Evolutionary conservation across 2,797 vertebrate genomes (phyloP), one percentile per base, ranked within the genome.

Genomic region (Enteromius argenteus): DNA sequence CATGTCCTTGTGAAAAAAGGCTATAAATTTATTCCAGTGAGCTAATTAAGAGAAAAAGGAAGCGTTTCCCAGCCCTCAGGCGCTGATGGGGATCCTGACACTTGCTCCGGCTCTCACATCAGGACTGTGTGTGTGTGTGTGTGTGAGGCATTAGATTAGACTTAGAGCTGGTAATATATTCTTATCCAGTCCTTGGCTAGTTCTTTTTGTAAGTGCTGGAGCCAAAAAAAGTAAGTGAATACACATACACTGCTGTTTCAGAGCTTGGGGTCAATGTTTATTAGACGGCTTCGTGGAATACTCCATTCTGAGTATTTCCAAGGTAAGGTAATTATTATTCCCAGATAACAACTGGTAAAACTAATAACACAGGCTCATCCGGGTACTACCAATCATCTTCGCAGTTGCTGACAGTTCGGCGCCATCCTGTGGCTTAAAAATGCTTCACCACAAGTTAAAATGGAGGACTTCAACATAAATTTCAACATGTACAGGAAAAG

Each of bases 41-140:
- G 72, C 72, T 86, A 89, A 77, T 86, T 86, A 86, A 81, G 51
- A 85, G 72, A 39, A 60, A 85, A 78, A 60, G 32, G 32, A 81
- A 32, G 46, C 23, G 58, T 17, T 81, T 81, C 66, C 81, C 68
- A 72, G 60, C 49, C 81, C 51, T 78, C 17, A 64, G 74, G 83
- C 66, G 42, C 56, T 51, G 30, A 73, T 86, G 78, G 66, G 67
- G 71, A 39, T 60, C 82, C 81, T 68, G 51, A 44, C 66, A 86
- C 71, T 56, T 80, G 84, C 30, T 72, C 60, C 23, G 21, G 73
- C 32, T 76, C 32, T 58, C 30, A 58, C 46, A 14, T 56, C 51
- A 56, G 46, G 8, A 49, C 30, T 19, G 8, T 51, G 27, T 30
- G 71, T 73, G 42, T 51, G 69, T 72, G 39, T 27, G 21, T 42